Conservation (phyloP, 2,113 vertebrate species). For the Crypturellus undulatus region DNA sequence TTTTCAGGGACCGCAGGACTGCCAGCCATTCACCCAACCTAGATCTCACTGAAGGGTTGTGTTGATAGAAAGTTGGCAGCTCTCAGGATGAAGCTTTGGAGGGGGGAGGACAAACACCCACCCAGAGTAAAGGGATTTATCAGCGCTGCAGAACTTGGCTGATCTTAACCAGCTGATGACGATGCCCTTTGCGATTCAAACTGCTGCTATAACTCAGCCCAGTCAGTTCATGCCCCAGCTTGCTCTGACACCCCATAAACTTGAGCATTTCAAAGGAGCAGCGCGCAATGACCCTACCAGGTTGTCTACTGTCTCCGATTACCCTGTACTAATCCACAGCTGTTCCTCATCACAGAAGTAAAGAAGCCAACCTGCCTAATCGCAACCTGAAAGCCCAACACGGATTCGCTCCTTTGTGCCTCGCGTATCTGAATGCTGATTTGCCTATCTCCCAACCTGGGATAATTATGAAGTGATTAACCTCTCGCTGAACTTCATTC, state of each 20-base stretch:
- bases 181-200: background rate
- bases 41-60: background rate
- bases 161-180: slow-evolving; percentile 14
- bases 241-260: slow-evolving; percentile 47
- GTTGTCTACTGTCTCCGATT: slow-evolving; percentile 31
- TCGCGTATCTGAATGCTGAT: slow-evolving; percentile 7
- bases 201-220: slow-evolving; percentile 4
- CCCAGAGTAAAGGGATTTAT: background rate
- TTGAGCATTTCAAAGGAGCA: slow-evolving; percentile 38
- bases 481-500: slow-evolving; percentile 64
- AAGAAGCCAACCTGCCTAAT: background rate
- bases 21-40: background rate
- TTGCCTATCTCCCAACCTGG: slow-evolving; percentile 40
- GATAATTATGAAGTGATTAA: slow-evolving; percentile 42
- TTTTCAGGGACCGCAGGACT: background rate
- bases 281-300: slow-evolving; percentile 12
- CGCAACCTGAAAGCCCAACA: background rate
- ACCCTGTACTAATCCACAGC: slow-evolving; percentile 10
- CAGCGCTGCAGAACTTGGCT: background rate
- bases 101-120: background rate
- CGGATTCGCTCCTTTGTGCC: slow-evolving; percentile 6
- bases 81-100: background rate
- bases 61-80: background rate
- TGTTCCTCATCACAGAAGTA: slow-evolving; percentile 27
- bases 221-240: background rate